Conservation (phyloP, 2,797 vertebrate species). For the Sebastes trivittatus region DNA sequence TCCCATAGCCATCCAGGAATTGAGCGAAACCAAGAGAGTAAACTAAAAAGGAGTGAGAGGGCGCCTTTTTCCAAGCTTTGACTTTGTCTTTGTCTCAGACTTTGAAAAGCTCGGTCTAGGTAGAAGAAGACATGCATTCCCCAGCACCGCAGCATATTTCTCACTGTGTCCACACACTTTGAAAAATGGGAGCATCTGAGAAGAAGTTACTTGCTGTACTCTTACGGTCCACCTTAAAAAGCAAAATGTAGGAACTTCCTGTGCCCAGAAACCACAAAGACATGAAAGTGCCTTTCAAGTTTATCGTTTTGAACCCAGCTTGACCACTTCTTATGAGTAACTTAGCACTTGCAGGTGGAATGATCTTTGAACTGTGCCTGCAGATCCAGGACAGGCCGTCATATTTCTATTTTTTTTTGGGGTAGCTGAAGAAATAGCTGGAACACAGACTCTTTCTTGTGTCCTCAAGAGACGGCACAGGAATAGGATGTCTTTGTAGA, state of each 20-base stretch:
- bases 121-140: conserved; percentile 8
- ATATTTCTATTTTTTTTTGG: background rate
- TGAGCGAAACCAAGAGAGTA: background rate
- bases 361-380: conserved; percentile 8
- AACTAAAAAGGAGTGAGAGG: background rate
- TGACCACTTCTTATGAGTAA: conserved; percentile 21
- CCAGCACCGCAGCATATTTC: background rate
- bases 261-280: conserved; percentile 49
- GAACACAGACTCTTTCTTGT: conserved; percentile 13
- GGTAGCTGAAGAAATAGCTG: conserved; percentile 7
- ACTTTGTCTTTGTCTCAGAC: background rate
- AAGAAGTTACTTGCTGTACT: conserved; percentile 12
- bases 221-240: conserved; percentile 17
- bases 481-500: conserved; percentile 17
- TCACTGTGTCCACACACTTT: conserved; percentile 9
- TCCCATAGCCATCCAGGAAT: background rate
- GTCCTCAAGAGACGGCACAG: background rate
- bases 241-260: conserved; percentile 18
- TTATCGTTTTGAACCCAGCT: conserved; percentile 43
- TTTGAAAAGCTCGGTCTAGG: background rate
- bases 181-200: conserved; percentile 21
- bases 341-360: conserved; percentile 2
- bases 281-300: conserved; percentile 64
- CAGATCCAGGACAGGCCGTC: conserved; percentile 16
- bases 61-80: accelerated